Base-by-base conservation (phyloP, 2,797 vertebrate genomes). In the Myotis pilosus region DNA sequence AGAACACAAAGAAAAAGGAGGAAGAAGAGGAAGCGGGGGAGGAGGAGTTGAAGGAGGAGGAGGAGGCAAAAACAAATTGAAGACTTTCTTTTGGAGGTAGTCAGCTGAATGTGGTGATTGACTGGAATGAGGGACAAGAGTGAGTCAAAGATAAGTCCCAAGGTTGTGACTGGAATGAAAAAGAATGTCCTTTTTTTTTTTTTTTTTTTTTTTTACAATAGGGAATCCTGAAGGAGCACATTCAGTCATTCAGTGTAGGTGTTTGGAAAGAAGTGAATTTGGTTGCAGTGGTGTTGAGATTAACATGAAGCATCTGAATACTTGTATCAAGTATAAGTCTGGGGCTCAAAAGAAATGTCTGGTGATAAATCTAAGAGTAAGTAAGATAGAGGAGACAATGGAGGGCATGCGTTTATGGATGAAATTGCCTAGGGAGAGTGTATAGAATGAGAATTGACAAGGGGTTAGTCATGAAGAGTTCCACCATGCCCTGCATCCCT, bases 331-430 rank as follows among this genome's bases (percentile, higher is more conserved):
- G 28, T 71, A 55, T 20, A 74, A 85, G 6, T 60, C 55, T 49
- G 38, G 55, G 41, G 23, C 20, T 76, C 62, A 53, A 55, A 91
- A 78, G 62, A 87, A 89, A 89, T 72, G 5, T 87, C 76, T 92
- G 22, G 64, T 60, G 55, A 20, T 78, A 15, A 86, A 60, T 62
- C 44, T 64, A n/a, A 78, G 79, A 51, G 41, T 25, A 87, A n/a
- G 41, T 87, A 76, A 74, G 64, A 33, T 1, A 17, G 8, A 33
- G 49, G 36, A 81, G 20, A 41, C 55, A 69, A 47, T 6, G 3
- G 2, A 85, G 38, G 36, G 38, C 36, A 25, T 17, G 23, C 4
- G 8, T 11, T 68, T 68, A 10, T 55, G 33, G 51, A 57, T 55
- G 86, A 60, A 74, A 47, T 25, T 80, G 53, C 60, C 8, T 19